phyloP scores from a whole-genome alignment of 2,888 invertebrate species.

The Rhamnusium bicolor region DNA sequence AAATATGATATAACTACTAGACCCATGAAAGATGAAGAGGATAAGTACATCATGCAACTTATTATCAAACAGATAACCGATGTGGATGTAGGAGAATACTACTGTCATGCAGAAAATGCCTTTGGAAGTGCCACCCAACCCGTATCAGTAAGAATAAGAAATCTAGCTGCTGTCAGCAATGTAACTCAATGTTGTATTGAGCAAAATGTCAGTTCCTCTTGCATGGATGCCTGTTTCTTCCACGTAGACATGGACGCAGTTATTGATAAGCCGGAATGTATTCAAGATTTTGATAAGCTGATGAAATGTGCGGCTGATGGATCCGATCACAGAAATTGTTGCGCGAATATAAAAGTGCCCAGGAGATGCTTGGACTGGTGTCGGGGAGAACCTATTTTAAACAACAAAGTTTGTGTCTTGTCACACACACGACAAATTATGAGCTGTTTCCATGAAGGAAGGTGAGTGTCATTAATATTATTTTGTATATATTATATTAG shows the following conservation, averaged over 20 bases:
- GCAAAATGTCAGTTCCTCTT: constrained; percentile 84
- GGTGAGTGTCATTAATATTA: constrained; percentile 36
- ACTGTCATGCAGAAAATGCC: constrained; percentile 88
- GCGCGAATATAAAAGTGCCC: constrained; percentile 85
- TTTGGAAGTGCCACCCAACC: constrained; percentile 83
- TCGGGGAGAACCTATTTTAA: constrained; percentile 81
- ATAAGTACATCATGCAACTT: constrained; percentile 83
- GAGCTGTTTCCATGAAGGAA: constrained; percentile 85
- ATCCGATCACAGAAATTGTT: constrained; percentile 88
- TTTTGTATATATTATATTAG: neutral
- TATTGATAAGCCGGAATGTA: constrained; percentile 85
- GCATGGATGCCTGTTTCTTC: constrained; percentile 89
- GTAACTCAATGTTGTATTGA: constrained; percentile 87
- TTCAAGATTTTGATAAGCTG: constrained; percentile 87
- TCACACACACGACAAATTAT: constrained; percentile 83
- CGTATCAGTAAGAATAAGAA: constrained; percentile 81
- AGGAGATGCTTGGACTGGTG: constrained; percentile 89
- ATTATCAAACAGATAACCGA: constrained; percentile 82
- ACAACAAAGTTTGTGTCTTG: constrained; percentile 79
- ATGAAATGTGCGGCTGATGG: constrained; percentile 90
- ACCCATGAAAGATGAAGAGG: constrained; percentile 77
- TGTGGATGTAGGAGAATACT: constrained; percentile 81
- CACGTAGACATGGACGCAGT: constrained; percentile 88
- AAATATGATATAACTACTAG: constrained; percentile 79
- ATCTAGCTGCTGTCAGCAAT: constrained; percentile 73